These are phyloP conservation scores for Dendrocincla tyrannina DNA, from an alignment of 2,797 vertebrate genomes.

Conservation along the genomic window DNA sequence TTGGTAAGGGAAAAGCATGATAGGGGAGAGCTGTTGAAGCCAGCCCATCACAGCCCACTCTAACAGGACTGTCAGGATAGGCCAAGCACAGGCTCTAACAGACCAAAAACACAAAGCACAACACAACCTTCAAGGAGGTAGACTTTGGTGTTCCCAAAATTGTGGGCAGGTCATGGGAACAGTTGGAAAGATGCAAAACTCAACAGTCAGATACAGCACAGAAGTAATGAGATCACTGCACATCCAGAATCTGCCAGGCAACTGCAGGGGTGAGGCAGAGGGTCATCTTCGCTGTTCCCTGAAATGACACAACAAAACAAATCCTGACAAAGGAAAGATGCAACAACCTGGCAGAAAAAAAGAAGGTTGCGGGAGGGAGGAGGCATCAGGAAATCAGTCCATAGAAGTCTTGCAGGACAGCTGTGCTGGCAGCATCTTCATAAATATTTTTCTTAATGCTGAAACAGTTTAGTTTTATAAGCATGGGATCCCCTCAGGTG, in stretches of 20 bases:
- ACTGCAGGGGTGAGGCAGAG: accelerated
- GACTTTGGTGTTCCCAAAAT: not conserved
- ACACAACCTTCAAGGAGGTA: not conserved
- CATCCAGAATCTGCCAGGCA: accelerated
- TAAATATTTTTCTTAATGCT: conserved; percentile 46
- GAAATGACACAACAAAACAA: not conserved
- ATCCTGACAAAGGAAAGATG: not conserved
- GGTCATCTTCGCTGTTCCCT: not conserved
- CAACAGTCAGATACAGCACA: not conserved
- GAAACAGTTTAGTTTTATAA: conserved; percentile 26
- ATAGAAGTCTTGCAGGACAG: conserved; percentile 17
- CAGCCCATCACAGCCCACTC: accelerated
- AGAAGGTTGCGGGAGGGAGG: not conserved
- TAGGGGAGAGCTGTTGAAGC: accelerated
- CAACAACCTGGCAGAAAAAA: not conserved
- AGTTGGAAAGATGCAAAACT: not conserved
- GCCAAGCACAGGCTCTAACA: not conserved
- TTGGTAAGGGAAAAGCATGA: not conserved
- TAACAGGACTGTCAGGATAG: not conserved
- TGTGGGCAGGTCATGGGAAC: not conserved
- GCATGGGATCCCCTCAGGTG: conserved; percentile 25
- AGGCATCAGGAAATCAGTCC: conserved; percentile 9
- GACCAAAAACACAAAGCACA: not conserved
- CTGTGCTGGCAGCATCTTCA: conserved; percentile 13
- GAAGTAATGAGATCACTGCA: not conserved